Conservation (phyloP, 1,140 invertebrate species). For the Hyposmocoma kahamanoa region DNA sequence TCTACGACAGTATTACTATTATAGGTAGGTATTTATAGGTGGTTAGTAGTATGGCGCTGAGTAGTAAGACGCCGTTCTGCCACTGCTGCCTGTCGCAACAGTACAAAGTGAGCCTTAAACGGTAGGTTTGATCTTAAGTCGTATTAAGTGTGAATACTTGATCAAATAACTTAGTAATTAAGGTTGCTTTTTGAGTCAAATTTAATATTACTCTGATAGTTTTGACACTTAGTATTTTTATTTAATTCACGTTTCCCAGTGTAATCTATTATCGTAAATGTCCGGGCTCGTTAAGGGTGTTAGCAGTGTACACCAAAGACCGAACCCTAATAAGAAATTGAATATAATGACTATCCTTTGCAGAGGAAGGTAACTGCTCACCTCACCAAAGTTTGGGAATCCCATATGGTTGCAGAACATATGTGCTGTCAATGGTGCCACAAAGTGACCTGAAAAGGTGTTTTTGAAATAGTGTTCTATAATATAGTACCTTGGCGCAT, state of each 20-base stretch:
- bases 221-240: background rate
- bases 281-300: conserved; percentile 85
- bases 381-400: conserved; percentile 89
- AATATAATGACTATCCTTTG: conserved; percentile 77
- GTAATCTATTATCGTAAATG: conserved; percentile 83
- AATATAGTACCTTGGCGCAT: too few relatives aligned
- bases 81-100: too few relatives aligned
- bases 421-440: conserved; percentile 91
- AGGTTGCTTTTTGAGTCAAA: background rate
- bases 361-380: conserved; percentile 79
- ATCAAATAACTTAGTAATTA: too few relatives aligned
- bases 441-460: conserved; percentile 83
- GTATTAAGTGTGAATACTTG: too few relatives aligned
- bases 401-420: conserved; percentile 98
- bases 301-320: conserved; percentile 85
- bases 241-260: conserved; percentile 34
- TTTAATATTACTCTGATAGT: background rate
- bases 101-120: too few relatives aligned
- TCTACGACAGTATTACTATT: too few relatives aligned
- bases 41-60: too few relatives aligned
- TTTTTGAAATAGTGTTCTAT: too few relatives aligned
- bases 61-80: too few relatives aligned
- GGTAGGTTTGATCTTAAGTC: too few relatives aligned
- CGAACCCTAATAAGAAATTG: conserved; percentile 84
- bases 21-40: too few relatives aligned